phyloP scores from a whole-genome alignment of 2,113 vertebrate genomes.

The Todiramphus saurophagus region DNA sequence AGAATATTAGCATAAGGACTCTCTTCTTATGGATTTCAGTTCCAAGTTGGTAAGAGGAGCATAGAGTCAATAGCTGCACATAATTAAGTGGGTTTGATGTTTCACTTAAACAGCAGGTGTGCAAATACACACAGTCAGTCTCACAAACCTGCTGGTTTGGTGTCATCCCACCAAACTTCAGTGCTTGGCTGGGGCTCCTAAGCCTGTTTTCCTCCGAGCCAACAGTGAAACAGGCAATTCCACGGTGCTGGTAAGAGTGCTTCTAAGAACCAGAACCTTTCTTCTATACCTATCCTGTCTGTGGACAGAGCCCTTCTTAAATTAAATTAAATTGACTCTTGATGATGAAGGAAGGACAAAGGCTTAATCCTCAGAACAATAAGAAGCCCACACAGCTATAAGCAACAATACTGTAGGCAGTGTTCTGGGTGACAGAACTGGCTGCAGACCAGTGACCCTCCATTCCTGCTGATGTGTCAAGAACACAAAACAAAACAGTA shows the following conservation, averaged over 20 bases:
- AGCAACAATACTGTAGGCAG: not conserved
- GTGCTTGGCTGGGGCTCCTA: not conserved
- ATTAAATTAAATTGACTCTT: not conserved
- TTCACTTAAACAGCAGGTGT: not conserved
- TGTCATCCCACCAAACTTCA: not conserved
- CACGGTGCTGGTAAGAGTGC: not conserved
- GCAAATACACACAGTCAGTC: not conserved
- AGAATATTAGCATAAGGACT: not conserved
- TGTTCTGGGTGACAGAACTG: not conserved
- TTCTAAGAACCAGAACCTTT: not conserved
- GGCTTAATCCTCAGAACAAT: not conserved
- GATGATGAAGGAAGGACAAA: not conserved
- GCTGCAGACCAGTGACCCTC: not conserved
- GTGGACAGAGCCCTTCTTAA: not conserved
- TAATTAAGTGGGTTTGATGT: accelerated
- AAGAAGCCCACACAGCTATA: not conserved
- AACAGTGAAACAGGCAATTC: not conserved
- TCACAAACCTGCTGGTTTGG: not conserved
- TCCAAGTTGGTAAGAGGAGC: not conserved
- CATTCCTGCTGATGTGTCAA: not conserved
- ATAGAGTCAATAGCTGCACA: not conserved
- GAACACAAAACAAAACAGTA: not conserved
- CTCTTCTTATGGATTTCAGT: not conserved
- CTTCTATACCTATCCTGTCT: not conserved
- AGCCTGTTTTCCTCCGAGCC: not conserved